Percentiles rank a stretch among this genome's conserved stretches.
phyloP scores from a whole-genome alignment of 2,113 vertebrate genomes.

The Dasyurus viverrinus region DNA sequence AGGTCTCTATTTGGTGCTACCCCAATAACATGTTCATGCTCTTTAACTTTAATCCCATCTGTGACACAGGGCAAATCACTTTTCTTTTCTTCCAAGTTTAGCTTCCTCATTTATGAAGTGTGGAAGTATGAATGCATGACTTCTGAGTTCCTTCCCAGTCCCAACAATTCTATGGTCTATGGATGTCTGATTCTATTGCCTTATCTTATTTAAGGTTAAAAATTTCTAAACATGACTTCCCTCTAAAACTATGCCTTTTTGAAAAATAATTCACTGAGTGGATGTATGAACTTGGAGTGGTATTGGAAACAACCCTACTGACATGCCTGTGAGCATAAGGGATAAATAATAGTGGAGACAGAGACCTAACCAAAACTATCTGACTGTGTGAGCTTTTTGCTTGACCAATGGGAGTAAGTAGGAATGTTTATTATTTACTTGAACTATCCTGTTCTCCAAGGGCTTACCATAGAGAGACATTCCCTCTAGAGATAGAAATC shows the following conservation, averaged over 20 bases:
- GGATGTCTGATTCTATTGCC: not conserved
- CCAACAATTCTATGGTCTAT: not conserved
- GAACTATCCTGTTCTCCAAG: not conserved
- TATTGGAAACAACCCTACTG: too few species aligned
- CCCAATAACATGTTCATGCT: not conserved
- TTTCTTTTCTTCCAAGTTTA: not conserved
- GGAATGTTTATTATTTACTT: not conserved
- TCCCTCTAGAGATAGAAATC: not conserved
- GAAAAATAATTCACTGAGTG: not conserved
- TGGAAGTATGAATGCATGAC: not conserved
- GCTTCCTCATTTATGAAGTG: not conserved
- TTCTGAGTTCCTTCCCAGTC: not conserved
- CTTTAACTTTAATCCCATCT: not conserved
- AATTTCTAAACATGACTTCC: not conserved
- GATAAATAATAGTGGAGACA: not conserved
- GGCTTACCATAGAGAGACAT: not conserved
- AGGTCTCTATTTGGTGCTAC: too few species aligned
- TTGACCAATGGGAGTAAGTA: not conserved
- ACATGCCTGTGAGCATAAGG: not conserved
- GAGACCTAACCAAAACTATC: not conserved
- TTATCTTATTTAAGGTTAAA: not conserved
- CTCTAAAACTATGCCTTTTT: not conserved
- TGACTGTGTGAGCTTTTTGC: not conserved
- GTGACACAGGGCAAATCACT: not conserved
- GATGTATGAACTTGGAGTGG: not conserved